Percentiles rank a stretch among this genome's conserved stretches.
phyloP scores from a whole-genome alignment of 2,797 vertebrate species.

The Champsocephalus esox region DNA sequence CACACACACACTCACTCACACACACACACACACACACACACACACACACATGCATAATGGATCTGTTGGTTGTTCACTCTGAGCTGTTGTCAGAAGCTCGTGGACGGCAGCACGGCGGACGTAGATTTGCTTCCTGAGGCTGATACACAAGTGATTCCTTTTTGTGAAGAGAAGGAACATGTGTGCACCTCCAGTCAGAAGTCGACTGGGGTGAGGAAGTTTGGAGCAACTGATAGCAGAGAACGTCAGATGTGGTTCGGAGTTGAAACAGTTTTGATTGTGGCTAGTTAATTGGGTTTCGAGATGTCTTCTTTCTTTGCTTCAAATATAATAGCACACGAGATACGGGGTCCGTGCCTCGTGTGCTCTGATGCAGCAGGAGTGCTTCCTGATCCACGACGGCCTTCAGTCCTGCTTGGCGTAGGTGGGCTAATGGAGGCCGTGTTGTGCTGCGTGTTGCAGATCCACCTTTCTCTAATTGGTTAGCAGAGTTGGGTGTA shows the following conservation, averaged over 20 bases:
- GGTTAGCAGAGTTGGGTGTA: neutral
- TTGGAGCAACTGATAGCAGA: neutral
- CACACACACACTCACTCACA: neutral
- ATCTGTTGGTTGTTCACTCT: conserved; percentile 48
- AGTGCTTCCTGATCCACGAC: neutral
- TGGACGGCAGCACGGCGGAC: conserved; percentile 33
- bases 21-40: neutral
- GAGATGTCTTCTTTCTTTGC: neutral
- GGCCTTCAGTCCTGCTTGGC: neutral
- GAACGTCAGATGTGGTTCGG: neutral
- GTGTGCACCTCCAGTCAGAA: neutral
- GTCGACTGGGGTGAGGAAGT: conserved; percentile 22
- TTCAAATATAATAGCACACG: neutral
- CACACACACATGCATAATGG: conserved; percentile 30
- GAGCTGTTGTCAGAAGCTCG: conserved; percentile 45
- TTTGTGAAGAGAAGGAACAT: conserved; percentile 8
- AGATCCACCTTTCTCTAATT: neutral
- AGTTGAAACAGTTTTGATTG: neutral
- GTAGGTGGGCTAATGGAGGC: neutral
- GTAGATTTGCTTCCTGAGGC: conserved; percentile 54
- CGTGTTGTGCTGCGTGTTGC: neutral
- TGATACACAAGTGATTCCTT: conserved; percentile 57
- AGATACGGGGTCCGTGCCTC: neutral
- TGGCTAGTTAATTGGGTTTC: neutral
- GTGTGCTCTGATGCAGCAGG: neutral